phyloP scores from a whole-genome alignment of 2,888 invertebrate species.

The Chironomus riparius region DNA sequence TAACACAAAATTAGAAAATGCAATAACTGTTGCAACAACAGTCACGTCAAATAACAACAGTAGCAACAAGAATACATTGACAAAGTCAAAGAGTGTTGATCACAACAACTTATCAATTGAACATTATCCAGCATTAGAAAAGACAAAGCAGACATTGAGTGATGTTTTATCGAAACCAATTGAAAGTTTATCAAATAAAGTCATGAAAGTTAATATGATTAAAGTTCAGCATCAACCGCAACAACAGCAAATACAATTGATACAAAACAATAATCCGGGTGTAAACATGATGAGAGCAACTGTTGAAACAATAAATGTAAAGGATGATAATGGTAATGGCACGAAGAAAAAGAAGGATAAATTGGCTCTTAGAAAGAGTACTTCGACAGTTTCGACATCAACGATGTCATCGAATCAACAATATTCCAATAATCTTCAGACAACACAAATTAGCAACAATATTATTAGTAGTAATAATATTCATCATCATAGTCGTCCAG shows the following conservation, averaged over 20 bases:
- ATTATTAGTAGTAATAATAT: background rate
- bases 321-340: background rate
- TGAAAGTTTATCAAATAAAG: conserved; percentile 30
- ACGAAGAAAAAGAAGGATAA: conserved; percentile 12
- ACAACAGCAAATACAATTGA: background rate
- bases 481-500: conserved; percentile 45
- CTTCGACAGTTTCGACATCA: background rate
- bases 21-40: background rate
- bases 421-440: background rate
- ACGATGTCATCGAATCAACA: background rate
- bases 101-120: conserved; percentile 38
- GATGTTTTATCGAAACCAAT: conserved; percentile 29
- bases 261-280: too few species aligned
- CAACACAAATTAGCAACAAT: background rate
- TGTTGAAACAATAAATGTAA: conserved; percentile 18
- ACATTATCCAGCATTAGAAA: conserved; percentile 44
- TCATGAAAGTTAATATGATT: background rate
- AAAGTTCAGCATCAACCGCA: background rate
- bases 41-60: background rate
- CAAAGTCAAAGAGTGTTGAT: conserved; percentile 42
- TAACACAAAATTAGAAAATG: background rate
- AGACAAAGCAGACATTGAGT: conserved; percentile 34
- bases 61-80: conserved; percentile 8
- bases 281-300: too few species aligned
- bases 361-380: background rate